These are phyloP conservation scores for Agrochola litura DNA, from an alignment of 2,888 invertebrate genomes.

Conservation along the genomic window DNA sequence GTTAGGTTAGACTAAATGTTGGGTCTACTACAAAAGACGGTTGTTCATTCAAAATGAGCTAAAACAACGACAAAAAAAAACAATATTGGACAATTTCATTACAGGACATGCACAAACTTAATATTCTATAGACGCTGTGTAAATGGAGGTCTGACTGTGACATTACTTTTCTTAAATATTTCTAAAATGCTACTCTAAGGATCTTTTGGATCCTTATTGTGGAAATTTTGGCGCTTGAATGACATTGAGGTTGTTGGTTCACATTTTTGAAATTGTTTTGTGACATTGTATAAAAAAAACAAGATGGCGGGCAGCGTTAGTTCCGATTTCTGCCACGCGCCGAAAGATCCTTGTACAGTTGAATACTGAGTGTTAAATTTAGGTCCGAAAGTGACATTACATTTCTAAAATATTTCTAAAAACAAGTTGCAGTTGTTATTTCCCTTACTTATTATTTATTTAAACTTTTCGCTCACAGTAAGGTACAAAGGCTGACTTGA, in stretches of 20 bases:
- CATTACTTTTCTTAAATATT: background rate
- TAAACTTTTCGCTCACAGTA: no score
- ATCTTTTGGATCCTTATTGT: no score
- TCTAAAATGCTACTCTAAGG: background rate
- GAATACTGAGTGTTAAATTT: no score
- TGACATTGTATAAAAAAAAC: background rate
- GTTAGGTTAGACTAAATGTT: background rate
- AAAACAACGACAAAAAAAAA: slow-evolving; percentile 18
- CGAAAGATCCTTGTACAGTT: background rate
- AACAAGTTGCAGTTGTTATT: background rate
- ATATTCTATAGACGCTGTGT: background rate
- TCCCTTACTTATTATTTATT: no score
- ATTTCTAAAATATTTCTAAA: background rate
- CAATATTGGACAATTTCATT: slow-evolving; percentile 12
- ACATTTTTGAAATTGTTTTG: no score
- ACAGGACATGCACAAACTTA: slow-evolving; percentile 34
- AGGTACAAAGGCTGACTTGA: no score
- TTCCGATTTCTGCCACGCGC: background rate
- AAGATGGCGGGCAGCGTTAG: background rate
- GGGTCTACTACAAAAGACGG: slow-evolving; percentile 9
- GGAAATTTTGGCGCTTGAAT: background rate
- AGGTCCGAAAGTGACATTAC: background rate
- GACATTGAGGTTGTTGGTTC: background rate
- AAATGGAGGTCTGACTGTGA: background rate
- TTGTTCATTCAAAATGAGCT: slow-evolving; percentile 6